phyloP scores from a whole-genome alignment of 64 coral and sea anemone genomes.

The Pocillopora verrucosa region DNA sequence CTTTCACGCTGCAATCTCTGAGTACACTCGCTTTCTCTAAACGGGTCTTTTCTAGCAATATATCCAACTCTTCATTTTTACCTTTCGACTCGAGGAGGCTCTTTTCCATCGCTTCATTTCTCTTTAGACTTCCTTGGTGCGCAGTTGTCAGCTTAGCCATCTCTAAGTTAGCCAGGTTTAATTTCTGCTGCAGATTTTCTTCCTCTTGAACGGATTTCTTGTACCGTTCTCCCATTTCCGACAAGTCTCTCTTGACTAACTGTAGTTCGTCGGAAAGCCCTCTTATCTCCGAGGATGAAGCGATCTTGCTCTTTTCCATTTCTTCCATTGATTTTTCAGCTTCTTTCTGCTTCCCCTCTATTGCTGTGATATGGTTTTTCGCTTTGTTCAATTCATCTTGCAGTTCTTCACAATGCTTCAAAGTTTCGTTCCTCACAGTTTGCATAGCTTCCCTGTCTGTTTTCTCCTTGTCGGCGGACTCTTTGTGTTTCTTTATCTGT shows the following conservation, averaged over 20 bases:
- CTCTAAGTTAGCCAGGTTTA: conserved; percentile 61
- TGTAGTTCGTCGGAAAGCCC: conserved; percentile 55
- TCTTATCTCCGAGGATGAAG: conserved; percentile 36
- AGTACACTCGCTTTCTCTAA: conserved; percentile 65
- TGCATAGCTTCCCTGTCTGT: conserved; percentile 25
- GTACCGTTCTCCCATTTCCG: conserved; percentile 70
- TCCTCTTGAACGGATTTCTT: conserved; percentile 56
- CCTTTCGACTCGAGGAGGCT: conserved; percentile 63
- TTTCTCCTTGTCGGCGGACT: conserved; percentile 57
- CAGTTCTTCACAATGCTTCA: conserved; percentile 32
- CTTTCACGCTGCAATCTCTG: conserved; percentile 65
- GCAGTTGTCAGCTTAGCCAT: conserved; percentile 63
- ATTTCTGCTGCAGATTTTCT: conserved; percentile 70
- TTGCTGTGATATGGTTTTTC: conserved; percentile 29
- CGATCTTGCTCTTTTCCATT: conserved; percentile 49
- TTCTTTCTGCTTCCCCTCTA: conserved; percentile 54
- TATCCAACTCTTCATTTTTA: conserved; percentile 61
- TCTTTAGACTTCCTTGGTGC: conserved; percentile 53
- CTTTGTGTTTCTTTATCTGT: conserved; percentile 66
- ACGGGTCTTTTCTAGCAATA: conserved; percentile 44
- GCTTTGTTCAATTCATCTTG: conserved; percentile 59
- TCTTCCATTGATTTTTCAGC: conserved; percentile 54
- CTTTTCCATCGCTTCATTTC: conserved; percentile 60
- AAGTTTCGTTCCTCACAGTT: conserved; percentile 21
- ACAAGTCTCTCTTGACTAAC: conserved; percentile 50